Percentiles rank a stretch among this genome's conserved stretches.
phyloP scores from a whole-genome alignment of 2,888 invertebrate species.

The Leptinotarsa haldemani region DNA sequence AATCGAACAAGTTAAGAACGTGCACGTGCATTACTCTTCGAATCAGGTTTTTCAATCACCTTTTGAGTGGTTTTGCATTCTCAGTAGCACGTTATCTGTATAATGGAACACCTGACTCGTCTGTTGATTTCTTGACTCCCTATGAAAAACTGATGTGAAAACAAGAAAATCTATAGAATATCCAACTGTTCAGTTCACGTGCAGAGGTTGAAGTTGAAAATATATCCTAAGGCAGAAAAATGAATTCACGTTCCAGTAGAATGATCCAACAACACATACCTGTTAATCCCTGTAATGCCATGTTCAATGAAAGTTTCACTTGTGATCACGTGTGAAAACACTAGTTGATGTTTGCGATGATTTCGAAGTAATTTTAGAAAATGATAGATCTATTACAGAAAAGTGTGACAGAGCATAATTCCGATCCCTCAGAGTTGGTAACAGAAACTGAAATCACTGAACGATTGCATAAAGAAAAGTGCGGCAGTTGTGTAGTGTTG shows the following conservation, averaged over 20 bases:
- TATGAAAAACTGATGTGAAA: background rate
- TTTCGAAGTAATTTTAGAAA: background rate
- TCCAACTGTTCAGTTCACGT: background rate
- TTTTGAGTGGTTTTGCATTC: background rate
- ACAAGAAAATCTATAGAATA: background rate
- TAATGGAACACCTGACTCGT: background rate
- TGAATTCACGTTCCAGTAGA: background rate
- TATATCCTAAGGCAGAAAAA: background rate
- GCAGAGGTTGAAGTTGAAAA: constrained; percentile 7
- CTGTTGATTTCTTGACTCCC: background rate
- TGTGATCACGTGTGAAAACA: background rate
- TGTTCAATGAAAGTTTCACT: background rate
- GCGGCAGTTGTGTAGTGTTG: background rate
- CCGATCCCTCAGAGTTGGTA: background rate
- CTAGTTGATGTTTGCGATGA: background rate
- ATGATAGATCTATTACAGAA: background rate
- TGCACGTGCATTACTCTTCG: background rate
- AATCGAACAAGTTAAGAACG: background rate
- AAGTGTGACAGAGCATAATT: constrained; percentile 3
- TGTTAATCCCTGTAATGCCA: background rate
- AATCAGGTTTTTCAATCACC: background rate
- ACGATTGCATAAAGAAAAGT: background rate
- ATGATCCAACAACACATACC: background rate
- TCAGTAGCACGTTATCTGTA: background rate
- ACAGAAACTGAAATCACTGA: background rate